Evolutionary conservation across 2,888 invertebrate species (phyloP), one percentile per base, ranked within the genome.

Genomic region (Cantharis rufa): DNA sequence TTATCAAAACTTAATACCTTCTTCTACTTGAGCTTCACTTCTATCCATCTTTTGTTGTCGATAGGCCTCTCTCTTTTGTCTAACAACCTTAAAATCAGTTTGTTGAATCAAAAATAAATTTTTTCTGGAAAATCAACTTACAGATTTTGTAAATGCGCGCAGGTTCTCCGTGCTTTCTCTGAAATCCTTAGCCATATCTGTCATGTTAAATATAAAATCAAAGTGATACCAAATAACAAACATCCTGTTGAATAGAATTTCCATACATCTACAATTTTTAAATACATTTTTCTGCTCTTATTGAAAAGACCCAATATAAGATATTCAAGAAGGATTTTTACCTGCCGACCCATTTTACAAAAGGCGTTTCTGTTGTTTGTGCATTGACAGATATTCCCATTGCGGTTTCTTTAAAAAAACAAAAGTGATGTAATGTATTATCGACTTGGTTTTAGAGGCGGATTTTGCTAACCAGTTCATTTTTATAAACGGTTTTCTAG

Each of bases 371-470:
- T 0, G 89, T 88, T 64, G 89, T 88, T 83, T 92, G 91, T 0
- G 91, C 90, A 74, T 91, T 89, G 84, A 94, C 90, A 69, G 90
- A 89, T 76, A 91, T 90, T 0, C 94, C 94, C 94, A 94, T 94
- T 1, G 94, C 93, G 1, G 94, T 93, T 85, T 94, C 94, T 28
- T 92, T 76, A 70, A 83, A 82, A 66, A 76, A n/a, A 24, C 21
- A 21, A 21, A 18, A 21, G 0, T 5, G 5, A 4, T 21, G 21
- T 5, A 21, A 21, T 21, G 1, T 21, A 5, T 21, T 21, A 18
- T 18, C n/a, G n/a, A n/a, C n/a, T n/a, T n/a, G n/a, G n/a, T n/a
- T n/a, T n/a, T n/a, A n/a, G n/a, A n/a, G n/a, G n/a, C n/a, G n/a
- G n/a, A n/a, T n/a, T n/a, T n/a, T n/a, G n/a, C n/a, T n/a, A n/a